Evolutionary conservation across 2,888 invertebrate species (phyloP).

Genomic region (Cephus pulcher): DNA sequence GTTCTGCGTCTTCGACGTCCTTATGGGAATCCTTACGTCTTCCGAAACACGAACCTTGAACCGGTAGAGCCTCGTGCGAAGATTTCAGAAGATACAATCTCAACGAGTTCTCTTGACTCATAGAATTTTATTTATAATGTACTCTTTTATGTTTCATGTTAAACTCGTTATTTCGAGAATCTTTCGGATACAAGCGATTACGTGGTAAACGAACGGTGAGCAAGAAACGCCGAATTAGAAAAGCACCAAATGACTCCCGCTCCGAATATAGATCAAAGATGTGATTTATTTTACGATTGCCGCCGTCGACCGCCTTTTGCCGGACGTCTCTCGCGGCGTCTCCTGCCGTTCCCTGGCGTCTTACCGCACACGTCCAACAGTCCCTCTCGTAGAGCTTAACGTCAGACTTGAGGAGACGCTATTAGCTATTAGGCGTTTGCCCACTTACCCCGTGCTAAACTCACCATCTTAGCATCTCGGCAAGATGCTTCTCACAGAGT

Average conservation of each 20-base stretch:
- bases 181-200: neutral
- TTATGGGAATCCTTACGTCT: neutral
- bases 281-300: conserved; percentile 59
- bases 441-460: conserved; percentile 19
- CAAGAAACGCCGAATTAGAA: neutral
- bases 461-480: neutral
- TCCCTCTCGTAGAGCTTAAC: conserved; percentile 28
- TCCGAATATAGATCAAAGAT: conserved; percentile 63
- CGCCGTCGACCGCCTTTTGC: conserved; percentile 30
- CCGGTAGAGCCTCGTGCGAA: neutral
- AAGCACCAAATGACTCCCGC: conserved; percentile 16
- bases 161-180: neutral
- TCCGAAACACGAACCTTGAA: neutral
- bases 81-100: neutral
- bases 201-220: neutral
- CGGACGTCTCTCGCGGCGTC: conserved; percentile 7
- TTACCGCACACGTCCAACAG: conserved; percentile 16
- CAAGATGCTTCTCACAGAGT: neutral
- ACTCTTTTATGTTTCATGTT: neutral
- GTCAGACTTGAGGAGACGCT: conserved; percentile 36
- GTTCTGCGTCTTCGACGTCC: neutral
- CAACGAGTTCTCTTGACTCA: neutral
- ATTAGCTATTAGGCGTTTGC: conserved; percentile 49
- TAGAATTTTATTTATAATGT: neutral
- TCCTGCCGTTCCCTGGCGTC: conserved; percentile 12